A percentile compares a stretch with the other conserved stretches of the same genome.
Conservation (phyloP, 2,888 invertebrate genomes). For the Cancer borealis region DNA sequence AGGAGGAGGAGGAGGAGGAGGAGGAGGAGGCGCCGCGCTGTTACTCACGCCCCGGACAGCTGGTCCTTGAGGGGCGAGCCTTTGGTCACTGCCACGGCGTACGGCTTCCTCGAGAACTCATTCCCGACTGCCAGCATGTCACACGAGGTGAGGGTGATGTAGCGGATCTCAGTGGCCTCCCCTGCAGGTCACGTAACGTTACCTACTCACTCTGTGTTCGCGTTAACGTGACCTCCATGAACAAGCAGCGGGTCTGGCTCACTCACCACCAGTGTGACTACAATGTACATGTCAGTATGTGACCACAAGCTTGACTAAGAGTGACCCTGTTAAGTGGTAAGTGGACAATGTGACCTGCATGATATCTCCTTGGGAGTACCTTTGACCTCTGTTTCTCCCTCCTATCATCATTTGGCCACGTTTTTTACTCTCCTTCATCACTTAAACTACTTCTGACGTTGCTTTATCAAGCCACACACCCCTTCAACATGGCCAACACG, state of each 20-base stretch:
- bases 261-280: neutral
- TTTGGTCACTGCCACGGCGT: conserved; percentile 82
- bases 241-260: neutral
- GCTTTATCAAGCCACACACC: neutral
- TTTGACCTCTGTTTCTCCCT: neutral
- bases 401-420: neutral
- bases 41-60: conserved; percentile 75
- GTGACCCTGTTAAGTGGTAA: neutral
- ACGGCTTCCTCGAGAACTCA: conserved; percentile 83
- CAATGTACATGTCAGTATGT: neutral
- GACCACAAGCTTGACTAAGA: neutral
- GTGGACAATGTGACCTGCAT: neutral
- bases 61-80: conserved; percentile 80
- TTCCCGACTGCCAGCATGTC: conserved; percentile 81
- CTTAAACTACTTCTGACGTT: neutral
- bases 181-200: conserved; percentile 79
- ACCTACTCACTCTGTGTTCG: neutral
- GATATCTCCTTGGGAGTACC: neutral
- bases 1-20: neutral
- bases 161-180: conserved; percentile 82
- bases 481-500: neutral
- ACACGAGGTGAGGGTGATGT: conserved; percentile 81
- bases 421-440: neutral
- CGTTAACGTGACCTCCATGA: neutral
- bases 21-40: neutral